A percentile compares a stretch with the other conserved stretches of the same genome.
Conservation (phyloP, 1,140 invertebrate species). For the Pseudoatta argentina region DNA sequence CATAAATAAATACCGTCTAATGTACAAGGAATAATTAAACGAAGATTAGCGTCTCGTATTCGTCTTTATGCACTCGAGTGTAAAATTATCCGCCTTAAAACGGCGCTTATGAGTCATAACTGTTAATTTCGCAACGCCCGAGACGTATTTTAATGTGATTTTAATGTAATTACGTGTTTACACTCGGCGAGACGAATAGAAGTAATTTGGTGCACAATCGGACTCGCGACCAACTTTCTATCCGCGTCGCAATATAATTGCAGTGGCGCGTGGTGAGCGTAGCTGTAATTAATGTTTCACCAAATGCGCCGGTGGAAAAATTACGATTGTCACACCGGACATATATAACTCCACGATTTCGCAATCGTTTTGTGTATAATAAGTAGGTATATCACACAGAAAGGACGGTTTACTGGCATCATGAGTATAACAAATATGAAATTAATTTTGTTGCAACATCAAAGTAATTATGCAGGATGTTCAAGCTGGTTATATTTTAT, state of each 20-base stretch:
- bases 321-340: conserved; percentile 11
- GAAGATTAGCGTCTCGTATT: conserved; percentile 30
- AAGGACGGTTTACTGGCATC: too few relatives aligned
- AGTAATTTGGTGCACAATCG: conserved; percentile 43
- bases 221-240: conserved; percentile 53
- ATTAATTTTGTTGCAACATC: too few relatives aligned
- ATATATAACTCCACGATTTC: not conserved
- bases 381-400: not conserved
- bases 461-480: too few relatives aligned
- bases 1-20: conserved; percentile 18
- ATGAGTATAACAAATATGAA: too few relatives aligned
- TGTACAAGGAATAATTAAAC: conserved; percentile 44
- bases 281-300: conserved; percentile 44
- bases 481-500: too few relatives aligned
- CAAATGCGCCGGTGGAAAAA: conserved; percentile 10
- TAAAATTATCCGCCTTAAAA: conserved; percentile 21
- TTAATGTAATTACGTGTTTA: conserved; percentile 61
- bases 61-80: conserved; percentile 43
- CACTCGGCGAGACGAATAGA: conserved; percentile 41
- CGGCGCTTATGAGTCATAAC: conserved; percentile 42
- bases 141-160: conserved; percentile 53
- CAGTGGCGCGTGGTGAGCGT: conserved; percentile 15
- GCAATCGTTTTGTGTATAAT: not conserved
- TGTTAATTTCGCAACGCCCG: conserved; percentile 49
- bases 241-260: conserved; percentile 34